Base-by-base conservation (phyloP, 1,140 invertebrate species). In the Drosophila ananassae region DNA sequence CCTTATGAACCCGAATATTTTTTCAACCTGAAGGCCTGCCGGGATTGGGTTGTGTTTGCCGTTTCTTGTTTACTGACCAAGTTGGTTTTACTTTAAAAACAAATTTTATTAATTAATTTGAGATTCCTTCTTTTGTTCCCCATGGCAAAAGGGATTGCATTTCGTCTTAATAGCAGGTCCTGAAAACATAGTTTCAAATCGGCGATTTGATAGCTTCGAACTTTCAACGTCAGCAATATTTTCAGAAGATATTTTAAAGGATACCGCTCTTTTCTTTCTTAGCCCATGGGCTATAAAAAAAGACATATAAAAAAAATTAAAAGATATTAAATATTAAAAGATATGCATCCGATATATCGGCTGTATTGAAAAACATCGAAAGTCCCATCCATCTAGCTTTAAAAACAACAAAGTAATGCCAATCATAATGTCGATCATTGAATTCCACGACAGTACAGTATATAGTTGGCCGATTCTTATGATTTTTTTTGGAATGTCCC, bases 71-170 rank as follows among this genome's bases (percentile, higher is more conserved):
- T 79, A 48, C 56, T 52, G 47, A 58, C 72, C 52, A 44, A 59
- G 63, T 77, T 62, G 53, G 55, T 50, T 61, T 47, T 47, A 55
- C 53, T 77, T 62, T 58, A 60, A 81, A 50, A 41, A 62, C 54
- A 77, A 62, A 85, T 85, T 77, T 81, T 87, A 77, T 87, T 87
- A 85, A 85, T 85, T 85, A 87, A 77, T 82, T 87, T 87, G 50
- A 75, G 75, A 78, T 81, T 44, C 51, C 68, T 75, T 46, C 25
- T 37, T 32, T 30, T 32, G 41, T 32, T 25, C 39, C 30, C 37
- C 9, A 22, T 21, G 44, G 41, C 50, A 37, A 28, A 56, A 56
- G 44, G 44, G 50, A 56, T 57, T 74, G 47, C 28, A 10, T 22
- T 57, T 52, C 10, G 22, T 50, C 46, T 30, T 41, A 12, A 37